Evolutionary conservation across 30 jellyfish, hydroid and myxozoan species (phyloP), one percentile per base, ranked within the genome.

Genomic region (Hydractinia symbiolongicarpus): DNA sequence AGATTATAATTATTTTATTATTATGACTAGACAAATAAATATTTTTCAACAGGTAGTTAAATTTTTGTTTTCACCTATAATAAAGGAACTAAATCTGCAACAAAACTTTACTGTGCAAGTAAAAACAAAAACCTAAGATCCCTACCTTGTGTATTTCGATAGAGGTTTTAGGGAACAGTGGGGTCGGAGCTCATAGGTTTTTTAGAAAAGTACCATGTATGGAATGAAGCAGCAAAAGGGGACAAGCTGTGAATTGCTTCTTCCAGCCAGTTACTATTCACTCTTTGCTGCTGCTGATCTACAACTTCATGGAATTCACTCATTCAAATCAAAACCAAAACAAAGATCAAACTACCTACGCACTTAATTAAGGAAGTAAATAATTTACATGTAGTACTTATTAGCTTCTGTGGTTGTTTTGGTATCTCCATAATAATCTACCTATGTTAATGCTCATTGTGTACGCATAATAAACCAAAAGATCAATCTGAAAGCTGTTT

Each of bases 251-350:
- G 74, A 64, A 44, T 64, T 64, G 74, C 19, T 44, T 64, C 19
- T 64, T 20, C 80, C 17, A 53, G 15, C 17, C 61, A 20, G 80
- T 71, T 60, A n/a, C 19, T 67, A 58, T 71, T 50, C 54, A 15
- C 80, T 71, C 61, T 16, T 15, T 71, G 40, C 80, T 64, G 19
- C 74, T 64, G 74, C 40, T 64, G 61, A 50, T 71, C 80, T 71
- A 71, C 80, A 5, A 71, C 80, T 71, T 71, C 50, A 64, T 50
- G 51, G 51, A n/a, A 53, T 53, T 71, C 80, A 71, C 80, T 71
- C 80, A 71, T 71, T 71, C 80, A 71, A 71, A 71, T 71, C 80
- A 71, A 71, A 71, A 71, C 80, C 56, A 71, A 71, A 71, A 71
- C 80, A 71, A 71, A 71, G 80, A 71, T 71, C 80, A 71, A 50